phyloP scores from a whole-genome alignment of 2,888 invertebrate genomes.

The Oasisia sp. region DNA sequence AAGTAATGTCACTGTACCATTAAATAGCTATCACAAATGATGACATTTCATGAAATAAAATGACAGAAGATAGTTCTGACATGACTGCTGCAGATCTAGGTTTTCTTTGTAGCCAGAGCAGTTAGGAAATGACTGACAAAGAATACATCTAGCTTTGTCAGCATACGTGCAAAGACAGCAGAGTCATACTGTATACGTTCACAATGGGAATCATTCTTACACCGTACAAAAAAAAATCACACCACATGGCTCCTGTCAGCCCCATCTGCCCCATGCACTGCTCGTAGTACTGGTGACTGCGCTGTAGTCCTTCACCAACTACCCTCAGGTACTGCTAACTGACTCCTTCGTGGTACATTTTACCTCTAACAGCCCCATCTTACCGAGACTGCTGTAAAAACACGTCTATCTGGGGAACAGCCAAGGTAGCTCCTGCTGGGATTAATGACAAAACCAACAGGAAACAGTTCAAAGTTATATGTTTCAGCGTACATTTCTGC shows the following conservation, averaged over 20 bases:
- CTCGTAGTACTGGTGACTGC: slow-evolving; percentile 8
- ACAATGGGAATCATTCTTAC: neutral
- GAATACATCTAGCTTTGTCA: neutral
- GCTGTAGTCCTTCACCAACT: neutral
- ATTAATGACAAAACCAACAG: neutral
- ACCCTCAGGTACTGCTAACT: neutral
- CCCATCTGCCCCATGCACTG: slow-evolving; percentile 17
- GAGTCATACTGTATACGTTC: neutral
- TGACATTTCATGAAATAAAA: no score
- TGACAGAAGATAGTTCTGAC: no score
- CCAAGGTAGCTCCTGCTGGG: neutral
- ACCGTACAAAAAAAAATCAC: neutral
- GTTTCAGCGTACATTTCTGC: neutral
- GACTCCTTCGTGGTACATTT: neutral
- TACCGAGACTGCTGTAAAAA: neutral
- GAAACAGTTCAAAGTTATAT: neutral
- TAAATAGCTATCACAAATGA: no score
- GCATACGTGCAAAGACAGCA: neutral
- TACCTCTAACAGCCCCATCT: neutral
- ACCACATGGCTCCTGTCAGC: slow-evolving; percentile 18
- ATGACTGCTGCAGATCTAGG: no score
- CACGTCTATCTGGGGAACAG: neutral
- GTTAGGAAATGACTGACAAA: neutral
- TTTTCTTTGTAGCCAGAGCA: neutral
- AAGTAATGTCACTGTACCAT: no score